phyloP scores from a whole-genome alignment of 1,140 invertebrate species.

The Mylabris phalerata region DNA sequence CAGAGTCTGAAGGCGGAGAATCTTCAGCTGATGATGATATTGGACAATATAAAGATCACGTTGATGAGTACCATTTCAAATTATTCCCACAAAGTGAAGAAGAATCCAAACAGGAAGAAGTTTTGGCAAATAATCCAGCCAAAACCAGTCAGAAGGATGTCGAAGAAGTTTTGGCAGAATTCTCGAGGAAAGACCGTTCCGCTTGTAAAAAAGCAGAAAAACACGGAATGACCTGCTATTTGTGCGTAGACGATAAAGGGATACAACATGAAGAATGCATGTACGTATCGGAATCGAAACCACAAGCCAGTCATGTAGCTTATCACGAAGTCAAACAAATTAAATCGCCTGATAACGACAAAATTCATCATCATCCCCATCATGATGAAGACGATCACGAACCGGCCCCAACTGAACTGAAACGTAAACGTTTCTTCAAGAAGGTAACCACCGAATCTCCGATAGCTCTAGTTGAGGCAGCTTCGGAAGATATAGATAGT shows the following conservation, averaged over 20 bases:
- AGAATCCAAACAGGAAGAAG: slow-evolving; percentile 36
- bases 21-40: not conserved
- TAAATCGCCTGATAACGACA: slow-evolving; percentile 19
- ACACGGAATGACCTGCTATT: slow-evolving; percentile 67
- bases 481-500: slow-evolving; percentile 6
- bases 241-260: slow-evolving; percentile 58
- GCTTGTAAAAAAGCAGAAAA: slow-evolving; percentile 62
- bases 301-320: slow-evolving; percentile 47
- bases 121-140: slow-evolving; percentile 42
- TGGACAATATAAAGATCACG: slow-evolving; percentile 6
- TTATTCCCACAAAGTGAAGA: slow-evolving; percentile 42
- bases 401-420: slow-evolving; percentile 16
- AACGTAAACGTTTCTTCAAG: slow-evolving; percentile 27
- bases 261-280: slow-evolving; percentile 68
- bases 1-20: slow-evolving; percentile 20
- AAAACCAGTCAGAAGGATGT: slow-evolving; percentile 55
- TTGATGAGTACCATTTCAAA: slow-evolving; percentile 42
- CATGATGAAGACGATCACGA: slow-evolving; percentile 6
- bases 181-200: slow-evolving; percentile 60
- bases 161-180: slow-evolving; percentile 60
- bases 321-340: slow-evolving; percentile 28
- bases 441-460: slow-evolving; percentile 15
- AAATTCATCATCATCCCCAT: not conserved
- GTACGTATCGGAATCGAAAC: slow-evolving; percentile 58
- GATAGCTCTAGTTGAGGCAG: slow-evolving; percentile 18